Evolutionary conservation across 2,113 vertebrate species (phyloP).

Genomic region (Sardina pilchardus): DNA sequence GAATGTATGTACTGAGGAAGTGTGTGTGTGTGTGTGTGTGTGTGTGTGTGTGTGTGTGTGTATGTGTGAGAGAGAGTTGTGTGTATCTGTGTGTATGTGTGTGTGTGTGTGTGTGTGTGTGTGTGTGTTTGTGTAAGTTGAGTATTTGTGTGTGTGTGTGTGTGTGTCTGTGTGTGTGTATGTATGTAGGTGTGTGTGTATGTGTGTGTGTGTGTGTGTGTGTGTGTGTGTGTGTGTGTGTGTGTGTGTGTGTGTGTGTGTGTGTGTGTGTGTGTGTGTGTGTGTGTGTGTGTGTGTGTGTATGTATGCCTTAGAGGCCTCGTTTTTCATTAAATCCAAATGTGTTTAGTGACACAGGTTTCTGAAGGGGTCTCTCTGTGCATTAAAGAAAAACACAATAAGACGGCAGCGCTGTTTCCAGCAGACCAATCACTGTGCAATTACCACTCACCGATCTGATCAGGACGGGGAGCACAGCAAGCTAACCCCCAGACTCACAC

Average conservation of each 20-base stretch:
- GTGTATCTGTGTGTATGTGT: conserved; percentile 21
- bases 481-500: background rate
- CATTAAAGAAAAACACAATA: conserved; percentile 31
- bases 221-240: background rate
- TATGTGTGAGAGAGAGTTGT: too few relatives aligned
- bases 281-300: conserved; percentile 24
- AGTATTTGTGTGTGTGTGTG: background rate
- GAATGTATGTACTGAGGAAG: too few relatives aligned
- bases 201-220: background rate
- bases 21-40: background rate
- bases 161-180: background rate
- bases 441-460: conserved; percentile 13
- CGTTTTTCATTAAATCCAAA: conserved; percentile 39
- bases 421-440: background rate
- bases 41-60: conserved; percentile 25
- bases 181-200: background rate
- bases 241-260: conserved; percentile 8
- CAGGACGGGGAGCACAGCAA: background rate
- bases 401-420: conserved; percentile 11
- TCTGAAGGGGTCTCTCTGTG: background rate
- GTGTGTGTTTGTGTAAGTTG: too few relatives aligned
- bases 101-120: background rate
- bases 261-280: conserved; percentile 18
- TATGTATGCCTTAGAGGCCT: conserved; percentile 12
- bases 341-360: conserved; percentile 23